A percentile compares a stretch with the other conserved stretches of the same genome.
phyloP scores from a whole-genome alignment of 2,888 invertebrate species.

The Mythimna ferrago region DNA sequence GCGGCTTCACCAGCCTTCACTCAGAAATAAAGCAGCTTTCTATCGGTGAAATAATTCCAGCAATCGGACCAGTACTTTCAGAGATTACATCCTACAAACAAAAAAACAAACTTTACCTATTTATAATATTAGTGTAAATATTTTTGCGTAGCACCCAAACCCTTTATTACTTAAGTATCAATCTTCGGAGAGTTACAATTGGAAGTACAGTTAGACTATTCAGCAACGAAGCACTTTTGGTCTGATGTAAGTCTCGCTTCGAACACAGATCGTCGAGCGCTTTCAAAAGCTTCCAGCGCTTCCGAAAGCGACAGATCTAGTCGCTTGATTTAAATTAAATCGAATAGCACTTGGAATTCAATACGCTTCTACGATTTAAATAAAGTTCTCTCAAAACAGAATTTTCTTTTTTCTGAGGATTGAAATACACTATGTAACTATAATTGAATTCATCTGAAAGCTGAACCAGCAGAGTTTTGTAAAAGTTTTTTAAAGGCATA shows the following conservation, averaged over 20 bases:
- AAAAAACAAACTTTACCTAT: too few relatives aligned
- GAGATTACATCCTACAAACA: too few relatives aligned
- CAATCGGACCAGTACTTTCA: too few relatives aligned
- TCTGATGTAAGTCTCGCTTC: constrained; percentile 10
- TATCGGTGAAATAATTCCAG: too few relatives aligned
- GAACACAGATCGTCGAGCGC: constrained; percentile 13
- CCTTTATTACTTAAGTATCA: constrained; percentile 2
- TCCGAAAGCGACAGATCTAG: background rate
- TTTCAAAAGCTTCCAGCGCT: constrained; percentile 21
- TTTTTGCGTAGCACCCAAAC: background rate
- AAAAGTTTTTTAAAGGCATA: constrained; percentile 8
- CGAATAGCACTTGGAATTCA: constrained; percentile 19
- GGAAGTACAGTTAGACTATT: background rate
- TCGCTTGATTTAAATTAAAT: constrained; percentile 39
- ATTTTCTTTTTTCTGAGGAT: constrained; percentile 10
- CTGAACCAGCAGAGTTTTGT: background rate
- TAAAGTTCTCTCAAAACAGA: constrained; percentile 2
- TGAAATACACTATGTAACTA: constrained; percentile 11
- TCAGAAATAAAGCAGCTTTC: too few relatives aligned
- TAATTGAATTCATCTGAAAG: constrained; percentile 7
- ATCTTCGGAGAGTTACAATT: background rate
- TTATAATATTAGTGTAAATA: too few relatives aligned
- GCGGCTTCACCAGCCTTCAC: too few relatives aligned
- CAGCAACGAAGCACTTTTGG: constrained; percentile 3
- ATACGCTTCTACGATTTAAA: constrained; percentile 21